Evolutionary conservation across 2,113 vertebrate species (phyloP), one percentile per base, ranked within the genome.

Genomic region (Platichthys flesus): DNA sequence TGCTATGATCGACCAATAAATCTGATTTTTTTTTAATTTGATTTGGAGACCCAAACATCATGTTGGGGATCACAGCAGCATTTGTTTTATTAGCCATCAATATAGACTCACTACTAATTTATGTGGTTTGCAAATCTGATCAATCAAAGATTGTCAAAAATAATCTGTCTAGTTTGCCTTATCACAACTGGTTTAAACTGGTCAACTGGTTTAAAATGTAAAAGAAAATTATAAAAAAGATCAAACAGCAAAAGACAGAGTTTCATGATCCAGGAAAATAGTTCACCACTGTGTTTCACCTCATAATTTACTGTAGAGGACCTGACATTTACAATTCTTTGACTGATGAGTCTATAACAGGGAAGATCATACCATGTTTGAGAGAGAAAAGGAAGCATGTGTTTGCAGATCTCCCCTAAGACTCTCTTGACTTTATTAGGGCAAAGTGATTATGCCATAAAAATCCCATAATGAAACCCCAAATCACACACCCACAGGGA

Each of bases 401-500:
- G n/a, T 72, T 47, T 72, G 55, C 3, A 66, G 61, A 62, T 35
- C 35, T 78, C 82, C 76, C 65, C n/a, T 9, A 31, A 61, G 81
- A 73, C 28, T 56, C 16, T 76, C 67, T 81, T 80, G 81, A 78
- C 70, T 82, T 89, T 80, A 82, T 88, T 78, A 75, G 24, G 61
- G 61, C 85, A 74, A 78, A 80, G 58, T 84, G 71, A 85, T 89
- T 85, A 82, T 85, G 66, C 77, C 64, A 70, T 84, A 80, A 88
- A 87, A 84, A 80, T 73, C 83, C 72, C 57, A 2, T 86, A 84
- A 89, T 89, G 84, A 84, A 79, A 84, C 52, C 76, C 68, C 42
- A 82, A 71, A 78, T 80, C 78, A 72, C 74, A 75, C 82, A 56
- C 18, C 24, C 59, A 21, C 42, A 40, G 68, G 57, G 66, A 76